Evolutionary conservation across 2,113 vertebrate species (phyloP), one percentile per base, ranked within the genome.

Genomic region (Cariama cristata): DNA sequence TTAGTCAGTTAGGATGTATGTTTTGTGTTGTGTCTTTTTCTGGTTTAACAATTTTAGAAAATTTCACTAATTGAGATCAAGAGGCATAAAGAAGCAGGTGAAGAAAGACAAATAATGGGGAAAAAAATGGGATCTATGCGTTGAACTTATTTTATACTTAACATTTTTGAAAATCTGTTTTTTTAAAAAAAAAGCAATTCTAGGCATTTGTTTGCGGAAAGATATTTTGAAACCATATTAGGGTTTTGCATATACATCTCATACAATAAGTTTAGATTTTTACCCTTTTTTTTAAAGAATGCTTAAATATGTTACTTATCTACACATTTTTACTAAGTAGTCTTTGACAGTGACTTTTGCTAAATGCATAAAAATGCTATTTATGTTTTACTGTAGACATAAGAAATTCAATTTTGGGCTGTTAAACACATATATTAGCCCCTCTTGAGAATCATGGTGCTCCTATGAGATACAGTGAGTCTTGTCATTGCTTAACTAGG

Each of bases 61-160:
- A 44, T 12, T 18, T 74, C 4, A 22, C 9, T 64, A 35, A 22
- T 9, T 67, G 17, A 14, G 17, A 50, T 19, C 7, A 28, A 56
- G 35, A 71, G 5, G 12, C 11, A 56, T 75, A 52, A 71, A 66
- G 33, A 79, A 45, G 4, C 3, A 44, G 3, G 7, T 63, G 20
- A 71, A 66, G 21, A 52, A 66, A 55, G 8, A 64, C 11, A 60
- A 81, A 45, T 42, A 38, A 28, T 3, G 6, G 20, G 4, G 3
- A 1, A 14, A 2, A 2, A 35, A 81, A 50, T 8, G 3, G 4
- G 4, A 38, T 32, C 8, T 52, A 11, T 4, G 9, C 16, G 19
- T 40, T 67, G 8, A 74, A 44, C 1, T 67, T 42, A 5, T 47
- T 75, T 35, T 45, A 30, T 38, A 10, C 3, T 26, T 55, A 35